Base-by-base conservation (phyloP, 64 coral and sea anemone species). In the Stichodactyla mertensii region DNA sequence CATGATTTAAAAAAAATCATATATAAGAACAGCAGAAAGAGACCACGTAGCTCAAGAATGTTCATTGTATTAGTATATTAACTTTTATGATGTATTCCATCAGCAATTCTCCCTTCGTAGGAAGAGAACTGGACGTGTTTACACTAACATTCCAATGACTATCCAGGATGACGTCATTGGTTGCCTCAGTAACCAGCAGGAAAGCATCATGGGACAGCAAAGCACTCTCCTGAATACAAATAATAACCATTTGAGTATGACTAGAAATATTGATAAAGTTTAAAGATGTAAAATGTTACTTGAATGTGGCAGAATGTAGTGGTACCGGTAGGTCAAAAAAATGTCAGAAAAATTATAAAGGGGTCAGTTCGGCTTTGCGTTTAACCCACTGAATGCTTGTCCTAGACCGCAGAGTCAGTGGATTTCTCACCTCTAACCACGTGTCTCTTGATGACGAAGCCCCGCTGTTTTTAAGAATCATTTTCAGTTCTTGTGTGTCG, bases 131-230 rank as follows among this genome's bases (percentile, higher is more conserved):
- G 24, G 22, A 27, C 9, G 5, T 13, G 26, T 74, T 74, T 31
- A 10, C 69, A 23, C 69, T 74, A 4, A 10, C 24, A 81, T 81
- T 81, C 78, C 78, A 81, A 55, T 16, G 78, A 52, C 78, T 81
- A 81, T 81, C 51, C 52, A 20, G 14, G 52, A 55, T 53, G 36
- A 14, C 78, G 78, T 81, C 26, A 81, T 6, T 53, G 4, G 53
- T 10, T 81, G 78, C 78, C 78, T 81, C 20, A 10, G 78, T 52
- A 81, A 81, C 53, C 45, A 81, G 7, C 78, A 81, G 16, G 5
- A 81, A 20, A 18, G 78, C 78, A 28, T 81, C 78, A 81, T 81
- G 53, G 16, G 78, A 5, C 4, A 81, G 78, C 36, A 81, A 5
- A 4, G 78, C 13, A 81, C 53, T 22, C 51, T 81, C 78, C 78